Base-by-base conservation (phyloP, 1,140 invertebrate genomes). In the Panulirus ornatus region DNA sequence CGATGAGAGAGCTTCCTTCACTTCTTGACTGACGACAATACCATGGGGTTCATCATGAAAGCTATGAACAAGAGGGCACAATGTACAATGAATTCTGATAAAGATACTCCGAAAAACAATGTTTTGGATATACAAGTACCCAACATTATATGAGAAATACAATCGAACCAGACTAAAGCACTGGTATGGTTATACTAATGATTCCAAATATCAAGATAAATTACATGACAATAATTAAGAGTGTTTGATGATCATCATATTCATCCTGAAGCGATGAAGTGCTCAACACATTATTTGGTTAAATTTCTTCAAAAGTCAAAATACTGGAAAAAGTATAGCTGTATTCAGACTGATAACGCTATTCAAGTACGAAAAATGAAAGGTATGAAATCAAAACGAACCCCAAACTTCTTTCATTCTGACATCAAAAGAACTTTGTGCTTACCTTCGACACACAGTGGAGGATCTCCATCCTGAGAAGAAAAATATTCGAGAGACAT, bases 1-100 rank as follows among this genome's bases (percentile, higher is more conserved):
- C 79, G 94, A 94, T 66, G 93, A 93, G 47, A 96, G 94, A 14
- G 96, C 96, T 34, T 70, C 79, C 30, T 44, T 19, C 44, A 92
- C 88, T 34, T 90, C 83, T 30, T 75, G 34, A 70, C 84, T 90
- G 36, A 92, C n/a, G n/a, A 79, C 63, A 9, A 88, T n/a, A 9
- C 58, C 5, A 27, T 51, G 36, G 11, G 73, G 81, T 8, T 47
- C 9, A 22, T 27, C 27, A 44, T 27, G 76, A 44, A 9, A 27
- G 16, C 44, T 30, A 47, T 27, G 27, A 51, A 44, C 3, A 47
- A 3, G 51, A 11, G 27, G 1, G 27, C 27, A 22, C 6, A 11
- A 2, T 2, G 22, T n/a, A 40, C 71, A 40, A 11, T 42, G 2
- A 19, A 38, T 42, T 40, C 30, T 40, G 36, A 14, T 34, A 9